These are phyloP conservation scores for Capromys pilorides DNA, from an alignment of 2,797 vertebrate genomes.

Conservation along the genomic window DNA sequence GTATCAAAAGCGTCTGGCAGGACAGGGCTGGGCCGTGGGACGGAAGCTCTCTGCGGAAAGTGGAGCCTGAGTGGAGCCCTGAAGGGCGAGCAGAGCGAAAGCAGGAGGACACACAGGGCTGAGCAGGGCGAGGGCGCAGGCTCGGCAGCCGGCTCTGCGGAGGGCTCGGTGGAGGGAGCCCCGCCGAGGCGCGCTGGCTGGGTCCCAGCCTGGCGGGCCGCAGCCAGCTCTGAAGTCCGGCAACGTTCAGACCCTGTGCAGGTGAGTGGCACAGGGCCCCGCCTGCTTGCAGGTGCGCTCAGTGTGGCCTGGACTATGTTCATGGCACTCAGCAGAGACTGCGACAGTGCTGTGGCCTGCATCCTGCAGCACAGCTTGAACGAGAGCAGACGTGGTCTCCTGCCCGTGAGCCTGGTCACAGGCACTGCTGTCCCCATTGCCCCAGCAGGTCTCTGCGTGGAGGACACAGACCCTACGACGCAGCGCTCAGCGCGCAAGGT, in stretches of 20 bases:
- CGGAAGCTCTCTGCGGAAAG: not conserved
- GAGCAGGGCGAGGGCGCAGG: not conserved
- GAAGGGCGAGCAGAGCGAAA: not conserved
- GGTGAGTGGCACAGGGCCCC: not conserved
- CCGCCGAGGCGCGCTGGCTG: no score
- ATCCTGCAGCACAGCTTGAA: not conserved
- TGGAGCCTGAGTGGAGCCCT: not conserved
- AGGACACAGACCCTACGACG: not conserved
- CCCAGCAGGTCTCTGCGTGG: not conserved
- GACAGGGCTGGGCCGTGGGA: not conserved
- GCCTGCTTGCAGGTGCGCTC: not conserved
- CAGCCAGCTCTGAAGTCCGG: slow-evolving; percentile 5
- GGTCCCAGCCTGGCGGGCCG: not conserved
- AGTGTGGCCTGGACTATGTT: not conserved
- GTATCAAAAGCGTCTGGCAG: not conserved
- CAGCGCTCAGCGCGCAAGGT: not conserved
- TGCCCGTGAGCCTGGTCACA: not conserved
- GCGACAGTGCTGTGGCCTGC: not conserved
- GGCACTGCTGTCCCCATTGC: not conserved
- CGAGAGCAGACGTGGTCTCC: not conserved
- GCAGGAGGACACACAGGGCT: not conserved
- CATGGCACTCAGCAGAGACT: not conserved
- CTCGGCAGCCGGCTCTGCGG: not conserved
- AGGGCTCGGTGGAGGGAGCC: not conserved
- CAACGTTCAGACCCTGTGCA: not conserved